A percentile compares a stretch with the other conserved stretches of the same genome.
phyloP scores from a whole-genome alignment of 2,888 invertebrate species.

The Cephus sareptanus region DNA sequence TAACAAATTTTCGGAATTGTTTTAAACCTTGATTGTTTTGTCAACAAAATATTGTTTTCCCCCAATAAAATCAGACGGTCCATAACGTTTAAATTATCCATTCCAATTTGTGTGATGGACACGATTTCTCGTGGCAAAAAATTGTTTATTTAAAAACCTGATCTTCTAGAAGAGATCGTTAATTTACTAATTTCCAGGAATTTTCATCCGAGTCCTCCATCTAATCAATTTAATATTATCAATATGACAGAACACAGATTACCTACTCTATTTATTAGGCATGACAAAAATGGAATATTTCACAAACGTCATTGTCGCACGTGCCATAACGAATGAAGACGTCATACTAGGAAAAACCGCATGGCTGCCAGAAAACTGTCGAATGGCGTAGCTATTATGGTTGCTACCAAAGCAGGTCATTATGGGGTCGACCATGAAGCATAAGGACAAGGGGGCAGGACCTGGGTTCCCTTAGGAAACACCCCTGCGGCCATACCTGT shows the following conservation, averaged over 20 bases:
- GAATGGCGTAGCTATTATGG: constrained; percentile 37
- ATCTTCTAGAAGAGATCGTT: neutral
- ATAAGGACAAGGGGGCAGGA: constrained; percentile 53
- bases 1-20: neutral
- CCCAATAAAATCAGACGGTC: neutral
- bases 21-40: neutral
- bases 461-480: constrained; percentile 51
- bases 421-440: constrained; percentile 35
- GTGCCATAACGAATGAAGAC: neutral
- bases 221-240: neutral
- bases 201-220: neutral
- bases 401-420: constrained; percentile 34
- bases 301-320: neutral
- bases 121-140: neutral
- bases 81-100: no score
- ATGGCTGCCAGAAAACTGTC: neutral
- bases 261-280: neutral
- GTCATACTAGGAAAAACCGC: neutral
- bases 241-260: neutral
- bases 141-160: neutral
- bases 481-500: constrained; percentile 63
- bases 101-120: no score
- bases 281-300: neutral
- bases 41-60: neutral
- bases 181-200: neutral